A percentile compares a stretch with the other conserved stretches of the same genome.
phyloP scores from a whole-genome alignment of 1,140 invertebrate genomes.

The Ladona fulva region DNA sequence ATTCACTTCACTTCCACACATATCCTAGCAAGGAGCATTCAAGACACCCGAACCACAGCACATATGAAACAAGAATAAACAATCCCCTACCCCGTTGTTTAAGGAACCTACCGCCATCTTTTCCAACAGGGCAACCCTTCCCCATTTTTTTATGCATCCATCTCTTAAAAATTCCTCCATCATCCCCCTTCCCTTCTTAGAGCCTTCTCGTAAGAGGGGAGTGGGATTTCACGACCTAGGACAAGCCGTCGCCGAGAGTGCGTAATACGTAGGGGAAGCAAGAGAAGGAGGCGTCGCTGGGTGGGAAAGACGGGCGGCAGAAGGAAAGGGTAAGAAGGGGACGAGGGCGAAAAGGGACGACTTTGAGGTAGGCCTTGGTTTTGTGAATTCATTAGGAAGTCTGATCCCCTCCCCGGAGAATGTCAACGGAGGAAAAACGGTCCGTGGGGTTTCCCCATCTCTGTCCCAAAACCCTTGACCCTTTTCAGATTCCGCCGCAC shows the following conservation, averaged over 20 bases:
- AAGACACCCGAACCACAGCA: too few species aligned
- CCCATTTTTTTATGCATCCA: too few species aligned
- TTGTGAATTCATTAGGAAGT: neutral
- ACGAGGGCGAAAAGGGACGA: neutral
- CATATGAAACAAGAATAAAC: too few species aligned
- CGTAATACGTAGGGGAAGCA: neutral
- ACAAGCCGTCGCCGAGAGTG: neutral
- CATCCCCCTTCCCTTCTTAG: too few species aligned
- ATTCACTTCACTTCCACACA: too few species aligned
- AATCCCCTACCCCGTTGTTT: too few species aligned
- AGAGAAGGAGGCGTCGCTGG: neutral
- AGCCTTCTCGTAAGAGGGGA: neutral
- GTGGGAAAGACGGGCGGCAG: neutral
- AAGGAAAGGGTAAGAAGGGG: neutral
- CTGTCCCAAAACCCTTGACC: too few species aligned
- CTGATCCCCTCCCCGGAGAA: neutral
- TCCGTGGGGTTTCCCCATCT: neutral
- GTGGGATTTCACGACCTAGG: neutral
- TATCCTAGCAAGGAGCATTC: too few species aligned
- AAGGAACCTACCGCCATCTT: too few species aligned
- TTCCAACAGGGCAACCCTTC: too few species aligned
- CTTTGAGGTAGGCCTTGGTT: neutral
- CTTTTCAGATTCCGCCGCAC: too few species aligned
- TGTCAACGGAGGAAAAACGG: neutral
- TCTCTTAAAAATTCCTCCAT: too few species aligned